Evolutionary conservation across 1,140 invertebrate genomes (phyloP), one percentile per base, ranked within the genome.

Genomic region (Leptinotarsa undecemlineata): DNA sequence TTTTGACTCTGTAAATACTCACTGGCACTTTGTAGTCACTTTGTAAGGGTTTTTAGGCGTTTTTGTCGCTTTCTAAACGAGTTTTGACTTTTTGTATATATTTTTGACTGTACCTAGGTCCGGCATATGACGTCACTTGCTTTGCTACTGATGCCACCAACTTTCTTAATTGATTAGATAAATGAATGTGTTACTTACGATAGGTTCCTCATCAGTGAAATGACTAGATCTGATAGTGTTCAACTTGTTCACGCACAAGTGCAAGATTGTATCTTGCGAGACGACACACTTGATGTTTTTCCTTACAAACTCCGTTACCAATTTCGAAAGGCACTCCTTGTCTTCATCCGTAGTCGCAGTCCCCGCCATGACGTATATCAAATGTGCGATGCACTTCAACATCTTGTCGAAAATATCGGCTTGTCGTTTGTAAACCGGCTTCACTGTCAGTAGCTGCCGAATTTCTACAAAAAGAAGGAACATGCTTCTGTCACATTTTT

Each of bases 341-440:
- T 89, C 83, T 74, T 89, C 85, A 13, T 85, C 81, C 15, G 88
- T 87, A 79, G 87, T 85, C 60, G 88, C 87, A 74, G 90, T 92
- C 84, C 90, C 87, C 68, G 91, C 85, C 67, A 95, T 85, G 70
- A 96, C 85, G 84, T 94, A 93, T 73, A 96, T 90, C 51, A 96
- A 86, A 86, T 96, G 94, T 1, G 93, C 93, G 4, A 94, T 88
- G 80, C 93, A 94, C 80, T 92, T 92, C 74, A 95, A 85, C 21
- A 92, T 92, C 72, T 91, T 90, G 83, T 96, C 94, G 82, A 93
- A 95, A 85, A 90, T 92, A 74, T 95, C 94, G 77, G 92, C 90
- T 82, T 96, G 95, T 74, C 90, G 87, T 80, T 92, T 92, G 81
- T 91, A 91, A 20, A 92, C 88, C 5, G 94, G 94, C 74, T 89